Evolutionary conservation across 2,797 vertebrate species (phyloP), one percentile per base, ranked within the genome.

Genomic region (Micromesistius poutassou): DNA sequence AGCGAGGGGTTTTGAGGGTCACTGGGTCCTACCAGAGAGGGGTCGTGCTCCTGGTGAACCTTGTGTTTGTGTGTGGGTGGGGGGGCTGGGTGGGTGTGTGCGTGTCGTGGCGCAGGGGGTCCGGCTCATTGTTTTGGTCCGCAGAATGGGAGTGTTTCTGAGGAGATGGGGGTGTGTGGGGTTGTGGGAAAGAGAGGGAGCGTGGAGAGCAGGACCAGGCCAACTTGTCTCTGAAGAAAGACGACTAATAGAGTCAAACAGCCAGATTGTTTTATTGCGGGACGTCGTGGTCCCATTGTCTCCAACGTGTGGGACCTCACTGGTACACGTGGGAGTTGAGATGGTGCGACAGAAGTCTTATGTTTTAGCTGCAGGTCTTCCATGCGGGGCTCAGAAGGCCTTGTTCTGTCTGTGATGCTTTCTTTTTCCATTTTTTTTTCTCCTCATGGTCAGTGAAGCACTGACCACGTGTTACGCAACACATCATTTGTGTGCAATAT

Each of bases 181-280:
- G 66, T 75, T 25, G 22, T n/a, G 46, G 46, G 46, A 55, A 55
- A 80, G 84, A 80, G 84, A 66, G 72, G 79, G 87, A 87, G 85
- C 66, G 87, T 87, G 89, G 85, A 89, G 88, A 84, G 84, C 87
- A 84, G 83, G 88, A 91, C 89, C 83, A 75, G 87, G 87, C 78
- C 74, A 78, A n/a, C 68, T 71, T 78, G 81, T 88, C 85, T 85
- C 83, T 78, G 86, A 80, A 85, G 81, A 82, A 66, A 76, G 79
- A 68, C 76, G 73, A 89, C 87, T 86, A 90, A 90, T 89, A 85
- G 85, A 82, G 66, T 62, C 22, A 62, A 4, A 87, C 87, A 88
- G 77, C 82, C 84, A 88, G 82, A 77, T 81, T 71, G 71, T 79
- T 87, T 86, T 84, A 82, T 80, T 82, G 87, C 1, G 28, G 4